phyloP scores from a whole-genome alignment of 2,888 invertebrate species.

The Scaptodrosophila latifasciaeformis region DNA sequence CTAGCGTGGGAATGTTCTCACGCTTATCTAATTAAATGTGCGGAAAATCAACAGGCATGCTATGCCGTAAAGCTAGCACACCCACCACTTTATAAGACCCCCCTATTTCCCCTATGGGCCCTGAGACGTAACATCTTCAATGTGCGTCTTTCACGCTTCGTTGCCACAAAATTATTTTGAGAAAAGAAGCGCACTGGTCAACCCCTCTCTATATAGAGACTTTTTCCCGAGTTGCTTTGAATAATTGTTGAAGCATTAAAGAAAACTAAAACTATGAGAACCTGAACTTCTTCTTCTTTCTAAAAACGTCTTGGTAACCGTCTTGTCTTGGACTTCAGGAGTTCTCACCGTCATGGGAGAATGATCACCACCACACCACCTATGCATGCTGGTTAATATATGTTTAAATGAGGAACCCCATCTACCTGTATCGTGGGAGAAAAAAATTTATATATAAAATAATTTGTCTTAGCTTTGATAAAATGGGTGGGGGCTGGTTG shows the following conservation, averaged over 20 bases:
- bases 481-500: too few species aligned
- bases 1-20: slow-evolving; percentile 43
- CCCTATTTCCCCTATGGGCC: too few species aligned
- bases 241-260: slow-evolving; percentile 53
- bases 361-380: slow-evolving; percentile 43
- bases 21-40: slow-evolving; percentile 22
- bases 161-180: slow-evolving; percentile 39
- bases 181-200: slow-evolving; percentile 26
- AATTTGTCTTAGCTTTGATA: too few species aligned
- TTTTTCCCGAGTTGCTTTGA: slow-evolving; percentile 37
- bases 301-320: slow-evolving; percentile 50
- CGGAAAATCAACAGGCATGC: slow-evolving; percentile 15
- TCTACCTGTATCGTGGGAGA: too few species aligned
- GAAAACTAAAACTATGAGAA: slow-evolving; percentile 53
- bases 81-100: neutral
- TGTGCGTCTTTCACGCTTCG: slow-evolving; percentile 45
- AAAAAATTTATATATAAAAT: too few species aligned
- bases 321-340: slow-evolving; percentile 61
- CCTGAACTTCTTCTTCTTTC: slow-evolving; percentile 52
- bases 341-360: slow-evolving; percentile 74
- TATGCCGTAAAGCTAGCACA: slow-evolving; percentile 3
- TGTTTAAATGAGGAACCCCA: neutral
- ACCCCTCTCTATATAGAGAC: slow-evolving; percentile 27
- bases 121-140: slow-evolving; percentile 6
- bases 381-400: slow-evolving; percentile 16